A percentile compares a stretch with the other conserved stretches of the same genome.
These are phyloP conservation scores for Chloropsis cyanopogon DNA, from an alignment of 2,113 vertebrate genomes.

Conservation along the genomic window DNA sequence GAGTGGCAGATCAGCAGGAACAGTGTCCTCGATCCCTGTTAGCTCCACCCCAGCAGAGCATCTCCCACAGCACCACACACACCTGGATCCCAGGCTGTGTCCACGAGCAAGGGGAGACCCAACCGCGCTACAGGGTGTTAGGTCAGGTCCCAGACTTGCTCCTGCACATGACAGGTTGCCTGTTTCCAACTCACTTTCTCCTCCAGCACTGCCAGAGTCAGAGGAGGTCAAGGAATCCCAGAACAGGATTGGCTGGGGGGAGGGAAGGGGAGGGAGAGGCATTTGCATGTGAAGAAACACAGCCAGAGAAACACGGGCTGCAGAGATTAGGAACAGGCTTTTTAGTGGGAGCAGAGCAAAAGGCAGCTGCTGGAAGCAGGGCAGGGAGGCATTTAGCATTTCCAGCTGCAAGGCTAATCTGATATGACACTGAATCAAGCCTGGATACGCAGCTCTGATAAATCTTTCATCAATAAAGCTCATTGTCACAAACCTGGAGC, in stretches of 20 bases:
- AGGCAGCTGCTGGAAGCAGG: slow-evolving; percentile 6
- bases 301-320: not conserved
- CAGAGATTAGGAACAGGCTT: not conserved
- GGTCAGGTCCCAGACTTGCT: not conserved
- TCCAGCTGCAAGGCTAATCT: slow-evolving; percentile 11
- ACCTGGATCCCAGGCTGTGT: not conserved
- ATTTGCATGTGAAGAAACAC: not conserved
- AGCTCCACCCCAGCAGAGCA: not conserved
- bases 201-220: not conserved
- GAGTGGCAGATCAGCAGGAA: not conserved
- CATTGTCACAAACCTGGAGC: not conserved
- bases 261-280: not conserved
- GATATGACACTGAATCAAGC: not conserved
- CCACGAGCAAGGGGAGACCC: not conserved
- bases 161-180: not conserved
- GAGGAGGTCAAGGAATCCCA: not conserved
- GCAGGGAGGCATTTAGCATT: not conserved
- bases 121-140: not conserved
- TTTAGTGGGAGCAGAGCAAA: not conserved
- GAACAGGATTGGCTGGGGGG: not conserved
- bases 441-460: not conserved
- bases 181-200: not conserved
- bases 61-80: not conserved
- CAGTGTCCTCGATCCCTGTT: accelerated
- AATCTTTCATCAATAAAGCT: not conserved